Evolutionary conservation across 2,113 vertebrate species (phyloP).

Genomic region (Chrysemys picta): DNA sequence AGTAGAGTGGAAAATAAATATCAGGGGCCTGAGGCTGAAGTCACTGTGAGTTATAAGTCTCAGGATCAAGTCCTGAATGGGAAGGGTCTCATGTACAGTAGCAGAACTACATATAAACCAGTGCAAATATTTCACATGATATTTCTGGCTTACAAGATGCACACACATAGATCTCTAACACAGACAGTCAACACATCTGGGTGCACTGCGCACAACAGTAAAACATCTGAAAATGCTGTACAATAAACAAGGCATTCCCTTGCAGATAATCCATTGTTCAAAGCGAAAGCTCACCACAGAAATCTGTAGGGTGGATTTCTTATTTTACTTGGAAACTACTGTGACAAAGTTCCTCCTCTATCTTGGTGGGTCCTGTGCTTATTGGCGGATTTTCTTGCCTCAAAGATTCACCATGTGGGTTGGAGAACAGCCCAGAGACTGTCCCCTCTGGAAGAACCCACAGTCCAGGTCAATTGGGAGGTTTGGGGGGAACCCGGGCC

Average conservation of each 20-base stretch:
- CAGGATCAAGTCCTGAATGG: accelerated
- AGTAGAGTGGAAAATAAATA: neutral
- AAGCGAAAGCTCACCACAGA: neutral
- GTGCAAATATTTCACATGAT: neutral
- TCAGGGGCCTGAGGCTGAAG: accelerated
- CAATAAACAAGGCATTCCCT: neutral
- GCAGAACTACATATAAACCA: neutral
- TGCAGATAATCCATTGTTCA: neutral
- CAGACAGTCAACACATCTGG: neutral
- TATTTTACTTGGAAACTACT: conserved; percentile 45
- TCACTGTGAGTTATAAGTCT: accelerated
- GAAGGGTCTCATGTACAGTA: neutral
- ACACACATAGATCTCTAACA: accelerated
- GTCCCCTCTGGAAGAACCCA: no score
- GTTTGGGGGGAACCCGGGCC: no score
- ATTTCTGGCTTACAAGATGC: neutral
- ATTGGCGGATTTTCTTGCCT: no score
- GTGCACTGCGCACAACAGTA: accelerated
- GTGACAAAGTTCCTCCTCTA: no score
- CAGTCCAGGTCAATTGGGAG: no score
- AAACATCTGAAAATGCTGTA: neutral
- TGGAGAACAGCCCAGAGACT: no score
- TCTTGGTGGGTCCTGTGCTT: no score
- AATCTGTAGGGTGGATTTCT: conserved; percentile 12
- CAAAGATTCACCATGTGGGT: no score